Evolutionary conservation across 2,888 invertebrate genomes (phyloP), one percentile per base, ranked within the genome.

Genomic region (Bellardia pandia): DNA sequence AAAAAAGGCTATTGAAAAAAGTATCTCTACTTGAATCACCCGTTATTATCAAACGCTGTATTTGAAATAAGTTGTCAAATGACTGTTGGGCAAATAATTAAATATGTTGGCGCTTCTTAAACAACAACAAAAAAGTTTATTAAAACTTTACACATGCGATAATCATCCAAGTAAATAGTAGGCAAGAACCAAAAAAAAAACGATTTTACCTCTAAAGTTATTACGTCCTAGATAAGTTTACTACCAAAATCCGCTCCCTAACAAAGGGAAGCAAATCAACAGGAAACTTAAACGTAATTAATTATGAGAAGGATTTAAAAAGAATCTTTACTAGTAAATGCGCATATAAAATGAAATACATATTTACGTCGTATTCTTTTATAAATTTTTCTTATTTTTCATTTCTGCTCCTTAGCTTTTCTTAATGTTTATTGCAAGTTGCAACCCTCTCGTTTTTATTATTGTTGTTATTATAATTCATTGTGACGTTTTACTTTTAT

Each of bases 401-500:
- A 62, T 30, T 64, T 6, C 14, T 30, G 37, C 30, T 68, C 14
- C 40, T 42, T 68, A n/a, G 4, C 14, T 60, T 56, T 84, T 56
- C 45, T 66, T 48, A 37, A 30, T 60, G 4, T 77, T 78, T 77
- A 74, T 78, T 81, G 81, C 77, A 77, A 77, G 68, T 78, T 81
- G 81, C 77, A 77, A 77, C 72, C 72, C 72, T 58, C 11, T 76
- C 13, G 23, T 60, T 30, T 33, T 62, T 42, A 14, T 60, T 75
- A 4, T 45, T 48, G 13, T 53, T 16, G 11, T 37, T 79, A 14
- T 33, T 58, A 40, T 69, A 64, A 23, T 66, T 37, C 48, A 48
- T 82, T 60, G 76, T 76, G 76, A 71, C 77, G 71, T 72, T 77
- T 71, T 80, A 58, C 42, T 72, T 86, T 86, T 81, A 81, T 45